Evolutionary conservation across 2,113 vertebrate genomes (phyloP).

Genomic region (Chinchilla lanigera): DNA sequence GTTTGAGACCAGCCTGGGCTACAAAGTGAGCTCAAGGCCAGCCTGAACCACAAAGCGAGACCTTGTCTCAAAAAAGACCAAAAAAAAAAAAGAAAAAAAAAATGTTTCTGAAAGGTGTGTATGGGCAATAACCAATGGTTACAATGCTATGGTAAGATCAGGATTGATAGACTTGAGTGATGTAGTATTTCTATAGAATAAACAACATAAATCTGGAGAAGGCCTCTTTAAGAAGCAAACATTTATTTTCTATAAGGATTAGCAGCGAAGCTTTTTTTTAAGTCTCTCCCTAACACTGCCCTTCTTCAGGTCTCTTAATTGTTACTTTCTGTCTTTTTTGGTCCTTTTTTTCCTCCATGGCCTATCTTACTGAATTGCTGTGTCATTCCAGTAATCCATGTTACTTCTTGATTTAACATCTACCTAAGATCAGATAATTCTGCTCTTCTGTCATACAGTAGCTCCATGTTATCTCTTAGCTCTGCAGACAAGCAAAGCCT

Average conservation of each 20-base stretch:
- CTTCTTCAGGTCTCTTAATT: constrained; percentile 9
- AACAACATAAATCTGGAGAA: neutral
- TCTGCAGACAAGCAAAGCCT: neutral
- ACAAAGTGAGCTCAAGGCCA: no score
- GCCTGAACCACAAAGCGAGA: no score
- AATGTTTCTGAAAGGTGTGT: neutral
- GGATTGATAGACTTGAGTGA: neutral
- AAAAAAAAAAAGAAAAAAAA: neutral
- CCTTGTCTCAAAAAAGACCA: no score
- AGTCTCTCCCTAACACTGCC: neutral
- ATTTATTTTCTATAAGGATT: constrained; percentile 20
- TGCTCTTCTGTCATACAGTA: neutral
- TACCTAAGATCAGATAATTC: neutral
- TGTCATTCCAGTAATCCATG: neutral
- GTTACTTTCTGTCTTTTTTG: neutral
- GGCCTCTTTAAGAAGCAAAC: neutral
- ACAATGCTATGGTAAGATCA: neutral
- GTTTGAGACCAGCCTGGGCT: no score
- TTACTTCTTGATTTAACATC: neutral
- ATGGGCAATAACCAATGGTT: neutral
- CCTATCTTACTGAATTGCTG: neutral
- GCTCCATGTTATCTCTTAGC: neutral
- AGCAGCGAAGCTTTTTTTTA: neutral
- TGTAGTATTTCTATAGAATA: neutral
- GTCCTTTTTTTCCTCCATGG: neutral